Base-by-base conservation (phyloP, 23 tunicate genomes). In the Diplosoma virens region DNA sequence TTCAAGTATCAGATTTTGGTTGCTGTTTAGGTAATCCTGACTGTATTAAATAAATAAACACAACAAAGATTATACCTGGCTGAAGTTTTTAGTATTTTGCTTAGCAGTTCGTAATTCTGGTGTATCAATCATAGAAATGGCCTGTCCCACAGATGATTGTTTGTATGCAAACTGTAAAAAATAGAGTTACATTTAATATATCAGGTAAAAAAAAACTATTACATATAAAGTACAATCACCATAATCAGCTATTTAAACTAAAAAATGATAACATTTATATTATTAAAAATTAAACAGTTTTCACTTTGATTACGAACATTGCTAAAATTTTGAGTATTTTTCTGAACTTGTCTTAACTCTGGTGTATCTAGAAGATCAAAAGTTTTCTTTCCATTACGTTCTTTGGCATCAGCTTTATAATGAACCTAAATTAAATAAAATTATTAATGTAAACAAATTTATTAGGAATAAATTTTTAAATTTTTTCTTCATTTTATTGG, bases 51-150 rank as follows among this genome's bases (percentile, higher is more conserved):
- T n/a, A n/a, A 46, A 46, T 11, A 11, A 16, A n/a, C n/a, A n/a
- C n/a, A n/a, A n/a, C n/a, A n/a, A n/a, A n/a, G n/a, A n/a, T n/a
- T n/a, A n/a, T 41, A 95, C 99, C 89, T 95, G 96, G 41, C 96
- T 89, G 68, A 95, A 89, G 61, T 95, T 95, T 33, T 80, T 83
- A 0, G 67, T 68, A 56, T 95, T 95, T 81, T 86, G 82, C 54
- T 37, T 76, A 31, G 81, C 96, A 69, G 91, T 95, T 61, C 99
- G 50, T n/a, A 86, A 47, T 77, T 81, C 99, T 17, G 99, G 99
- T 14, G 99, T 95, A 72, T 95, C 99, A 52, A 95, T 71, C 69
- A 76, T 60, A 9, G 78, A 9, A 14, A 81, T 79, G 28, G 95
- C 81, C 30, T 48, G 68, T 64, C 99, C 87, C 37, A 78, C 36